phyloP scores from a whole-genome alignment of 2,888 invertebrate genomes.

The Chloromyia formosa region DNA sequence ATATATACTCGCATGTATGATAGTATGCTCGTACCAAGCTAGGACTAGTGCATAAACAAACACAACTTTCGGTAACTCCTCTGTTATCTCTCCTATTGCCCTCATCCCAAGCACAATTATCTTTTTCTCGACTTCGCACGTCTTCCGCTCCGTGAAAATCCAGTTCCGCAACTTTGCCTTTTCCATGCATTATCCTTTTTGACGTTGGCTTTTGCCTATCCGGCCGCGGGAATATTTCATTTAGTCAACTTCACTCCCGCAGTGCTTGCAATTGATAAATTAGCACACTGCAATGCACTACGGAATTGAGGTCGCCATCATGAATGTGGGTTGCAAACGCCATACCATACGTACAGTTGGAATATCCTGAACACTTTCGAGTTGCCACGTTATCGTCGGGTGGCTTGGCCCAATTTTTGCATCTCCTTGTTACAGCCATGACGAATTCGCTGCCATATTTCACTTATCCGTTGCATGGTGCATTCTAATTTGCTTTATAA shows the following conservation, averaged over 20 bases:
- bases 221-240: constrained; percentile 52
- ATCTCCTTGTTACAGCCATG: background rate
- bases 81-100: no score
- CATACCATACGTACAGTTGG: no score
- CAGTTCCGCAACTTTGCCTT: no score
- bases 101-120: no score
- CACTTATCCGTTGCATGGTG: constrained; percentile 27
- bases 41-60: no score
- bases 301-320: constrained; percentile 81
- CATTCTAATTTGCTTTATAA: constrained; percentile 13
- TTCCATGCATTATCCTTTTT: constrained; percentile 1
- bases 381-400: no score
- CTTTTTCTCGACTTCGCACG: no score
- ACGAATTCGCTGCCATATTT: constrained; percentile 14
- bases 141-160: no score
- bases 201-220: background rate
- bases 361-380: no score
- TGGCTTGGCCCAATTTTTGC: background rate
- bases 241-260: constrained; percentile 86
- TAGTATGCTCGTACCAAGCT: no score
- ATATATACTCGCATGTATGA: no score
- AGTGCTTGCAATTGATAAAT: constrained; percentile 87
- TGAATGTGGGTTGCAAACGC: constrained; percentile 12
- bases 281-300: constrained; percentile 93
- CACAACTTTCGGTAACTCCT: no score